Conservation (phyloP, 2,797 vertebrate species). For the Cynodonichthys magdalenae region DNA sequence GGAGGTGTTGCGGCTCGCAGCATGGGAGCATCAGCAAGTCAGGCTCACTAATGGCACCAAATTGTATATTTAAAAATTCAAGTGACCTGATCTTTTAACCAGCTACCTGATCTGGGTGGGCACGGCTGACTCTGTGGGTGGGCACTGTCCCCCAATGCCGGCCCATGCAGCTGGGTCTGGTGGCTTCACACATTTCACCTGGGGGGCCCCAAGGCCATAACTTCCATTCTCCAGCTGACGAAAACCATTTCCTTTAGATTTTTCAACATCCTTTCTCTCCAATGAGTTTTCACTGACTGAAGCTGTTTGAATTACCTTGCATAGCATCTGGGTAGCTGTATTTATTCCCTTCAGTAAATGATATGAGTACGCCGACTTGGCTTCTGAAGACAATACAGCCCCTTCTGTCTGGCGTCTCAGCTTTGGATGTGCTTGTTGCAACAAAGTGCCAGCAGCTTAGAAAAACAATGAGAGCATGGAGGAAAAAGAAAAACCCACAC, state of each 20-base stretch:
- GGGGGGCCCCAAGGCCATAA: slow-evolving; percentile 13
- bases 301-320: slow-evolving; percentile 16
- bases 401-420: slow-evolving; percentile 14
- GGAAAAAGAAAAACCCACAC: slow-evolving; percentile 5
- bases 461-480: neutral
- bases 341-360: slow-evolving; percentile 25
- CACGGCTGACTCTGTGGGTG: too few species aligned
- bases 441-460: slow-evolving; percentile 9
- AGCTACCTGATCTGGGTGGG: too few species aligned
- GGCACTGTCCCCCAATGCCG: too few species aligned
- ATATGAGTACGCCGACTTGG: slow-evolving; percentile 12
- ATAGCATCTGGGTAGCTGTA: neutral
- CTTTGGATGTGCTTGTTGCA: slow-evolving; percentile 18
- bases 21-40: too few species aligned
- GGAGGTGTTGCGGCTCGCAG: too few species aligned
- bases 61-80: too few species aligned
- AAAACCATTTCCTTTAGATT: neutral
- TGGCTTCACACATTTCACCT: too few species aligned
- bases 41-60: too few species aligned
- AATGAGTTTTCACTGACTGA: slow-evolving; percentile 13
- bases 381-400: slow-evolving; percentile 22
- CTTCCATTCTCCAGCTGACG: slow-evolving; percentile 9
- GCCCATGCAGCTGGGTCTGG: too few species aligned
- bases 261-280: neutral
- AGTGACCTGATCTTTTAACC: too few species aligned